Conservation (phyloP, 37 sponge, comb jelly and placozoan genomes). For the Aphrocallistes beatrix region DNA sequence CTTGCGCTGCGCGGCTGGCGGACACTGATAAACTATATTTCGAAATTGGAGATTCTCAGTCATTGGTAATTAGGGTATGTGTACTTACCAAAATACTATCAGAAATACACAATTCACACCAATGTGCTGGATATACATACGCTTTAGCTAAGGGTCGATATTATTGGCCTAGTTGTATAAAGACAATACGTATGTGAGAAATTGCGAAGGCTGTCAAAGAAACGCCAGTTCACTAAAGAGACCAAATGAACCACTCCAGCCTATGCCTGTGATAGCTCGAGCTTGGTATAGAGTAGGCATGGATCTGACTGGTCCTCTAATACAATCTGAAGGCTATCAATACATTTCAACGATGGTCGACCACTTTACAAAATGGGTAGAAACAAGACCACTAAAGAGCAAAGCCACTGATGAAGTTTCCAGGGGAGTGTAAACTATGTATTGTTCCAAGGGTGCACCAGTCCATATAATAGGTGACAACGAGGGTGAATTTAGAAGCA, state of each 20-base stretch:
- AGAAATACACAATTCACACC: slow-evolving; percentile 14
- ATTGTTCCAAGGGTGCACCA: slow-evolving; percentile 12
- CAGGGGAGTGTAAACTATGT: neutral
- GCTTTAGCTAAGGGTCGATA: neutral
- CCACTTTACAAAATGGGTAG: slow-evolving; percentile 17
- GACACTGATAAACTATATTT: slow-evolving; percentile 17
- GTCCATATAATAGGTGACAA: neutral
- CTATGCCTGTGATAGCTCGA: slow-evolving; percentile 15
- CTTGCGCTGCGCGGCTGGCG: too few species aligned
- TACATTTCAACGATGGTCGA: slow-evolving; percentile 10
- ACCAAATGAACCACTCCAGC: neutral
- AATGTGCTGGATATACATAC: neutral
- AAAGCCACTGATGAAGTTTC: neutral
- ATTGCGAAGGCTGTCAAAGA: slow-evolving; percentile 1
- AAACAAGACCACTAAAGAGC: neutral
- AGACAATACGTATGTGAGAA: slow-evolving; percentile 18
- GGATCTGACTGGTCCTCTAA: neutral
- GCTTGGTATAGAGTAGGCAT: neutral
- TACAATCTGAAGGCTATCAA: slow-evolving; percentile 2
- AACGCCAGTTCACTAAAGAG: neutral
- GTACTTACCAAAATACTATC: neutral
- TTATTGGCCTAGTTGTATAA: too few species aligned
- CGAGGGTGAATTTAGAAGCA: slow-evolving; percentile 4
- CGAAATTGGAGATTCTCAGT: neutral
- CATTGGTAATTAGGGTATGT: neutral